Evolutionary conservation across 2,113 vertebrate species (phyloP).

Genomic region (Sinocyclocheilus grahami): DNA sequence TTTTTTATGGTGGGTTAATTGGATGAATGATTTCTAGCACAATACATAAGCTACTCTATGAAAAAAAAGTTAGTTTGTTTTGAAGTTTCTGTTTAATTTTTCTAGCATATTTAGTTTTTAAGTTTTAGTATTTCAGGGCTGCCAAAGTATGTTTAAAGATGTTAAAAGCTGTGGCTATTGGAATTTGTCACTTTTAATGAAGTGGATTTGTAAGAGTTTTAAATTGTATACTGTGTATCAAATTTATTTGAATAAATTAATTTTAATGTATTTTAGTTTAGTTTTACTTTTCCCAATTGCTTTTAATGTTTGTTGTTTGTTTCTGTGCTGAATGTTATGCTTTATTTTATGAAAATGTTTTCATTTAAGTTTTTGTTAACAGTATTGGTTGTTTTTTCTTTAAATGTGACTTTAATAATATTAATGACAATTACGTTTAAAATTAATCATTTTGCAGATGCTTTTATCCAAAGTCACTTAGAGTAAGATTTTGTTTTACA

Average conservation of each 20-base stretch:
- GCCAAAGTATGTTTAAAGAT: not conserved
- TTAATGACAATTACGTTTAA: not conserved
- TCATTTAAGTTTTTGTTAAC: not conserved
- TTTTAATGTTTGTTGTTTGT: not conserved
- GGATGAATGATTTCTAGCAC: not conserved
- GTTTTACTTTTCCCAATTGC: not conserved
- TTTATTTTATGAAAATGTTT: not conserved
- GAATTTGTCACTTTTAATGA: not conserved
- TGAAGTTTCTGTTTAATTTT: not conserved
- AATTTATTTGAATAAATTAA: not conserved
- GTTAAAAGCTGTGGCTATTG: not conserved
- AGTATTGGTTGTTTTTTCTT: not conserved
- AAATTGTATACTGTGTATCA: not conserved
- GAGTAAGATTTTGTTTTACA: too few species aligned
- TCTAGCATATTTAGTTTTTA: not conserved
- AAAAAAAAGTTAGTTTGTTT: not conserved
- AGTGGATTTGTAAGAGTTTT: not conserved
- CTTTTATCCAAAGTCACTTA: not conserved
- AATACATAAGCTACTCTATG: not conserved
- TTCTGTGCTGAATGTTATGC: not conserved
- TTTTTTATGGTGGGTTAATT: not conserved
- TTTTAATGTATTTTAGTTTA: not conserved
- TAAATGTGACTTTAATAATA: not conserved
- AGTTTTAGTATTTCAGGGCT: not conserved
- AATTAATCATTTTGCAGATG: not conserved